Evolutionary conservation across 2,797 vertebrate genomes (phyloP), one percentile per base, ranked within the genome.

Genomic region (Lagocephalus sceleratus): DNA sequence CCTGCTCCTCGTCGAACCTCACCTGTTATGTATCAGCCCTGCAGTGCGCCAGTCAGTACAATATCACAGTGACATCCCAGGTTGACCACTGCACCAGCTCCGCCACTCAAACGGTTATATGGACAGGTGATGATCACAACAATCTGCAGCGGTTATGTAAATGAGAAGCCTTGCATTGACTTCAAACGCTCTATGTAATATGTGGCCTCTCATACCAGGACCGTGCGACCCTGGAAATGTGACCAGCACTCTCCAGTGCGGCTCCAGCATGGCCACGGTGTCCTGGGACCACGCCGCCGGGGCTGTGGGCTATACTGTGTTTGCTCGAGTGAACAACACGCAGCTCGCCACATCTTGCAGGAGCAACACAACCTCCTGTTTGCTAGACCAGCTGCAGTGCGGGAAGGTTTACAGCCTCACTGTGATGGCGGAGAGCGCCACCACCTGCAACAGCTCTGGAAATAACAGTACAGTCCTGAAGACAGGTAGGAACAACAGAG

Each of bases 161-260:
- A 26, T 62, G 1, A 56, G 8, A 54, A 20, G 14, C 2, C 1
- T 38, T 55, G 26, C n/a, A 10, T 38, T 1, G 60, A 6, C 23
- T 20, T 0, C 1, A 54, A 42, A 9, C 7, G 4, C 12, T 60
- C 16, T 43, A 5, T 43, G 12, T 56, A 0, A n/a, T n/a, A n/a
- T n/a, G n/a, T n/a, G n/a, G n/a, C 14, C 4, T 57, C 29, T 54
- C 51, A 23, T 47, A 47, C 11, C 47, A 90, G 88, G 65, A 39
- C 82, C 86, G 3, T 91, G 90, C 47, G 74, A 82, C 43, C 83
- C 88, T 1, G 52, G 56, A 50, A 86, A 83, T 14, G 67, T 90
- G 56, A 83, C 72, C 46, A 53, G 68, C 1, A 1, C 47, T 15
- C 75, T 87, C 29, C 73, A 76, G 50, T 91, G 89, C 61, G 75